Evolutionary conservation across 2,113 vertebrate species (phyloP), one percentile per base, ranked within the genome.

Genomic region (Pseudois nayaur): DNA sequence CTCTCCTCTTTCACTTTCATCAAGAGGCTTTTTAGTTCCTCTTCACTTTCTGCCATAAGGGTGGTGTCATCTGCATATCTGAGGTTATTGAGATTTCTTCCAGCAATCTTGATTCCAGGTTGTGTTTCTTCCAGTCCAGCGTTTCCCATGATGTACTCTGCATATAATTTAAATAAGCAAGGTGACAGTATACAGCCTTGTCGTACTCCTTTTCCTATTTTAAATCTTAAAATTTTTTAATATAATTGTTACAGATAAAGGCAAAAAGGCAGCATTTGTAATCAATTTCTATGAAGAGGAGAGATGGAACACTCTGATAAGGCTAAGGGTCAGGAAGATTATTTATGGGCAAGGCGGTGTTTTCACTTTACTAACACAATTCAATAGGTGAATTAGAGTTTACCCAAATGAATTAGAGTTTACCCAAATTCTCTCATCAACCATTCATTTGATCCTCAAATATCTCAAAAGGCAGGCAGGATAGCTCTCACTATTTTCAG

Each of bases 401-500:
- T 57, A 85, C 33, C 50, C 93, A 45, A 85, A 33, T 88, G 62
- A 71, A 36, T 76, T 87, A n/a, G 2, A 17, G 62, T 55, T 95
- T 57, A 85, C 33, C 50, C 93, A 45, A 85, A 33, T 88, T 76
- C 87, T 87, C 89, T 87, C 88, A 94, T 92, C 64, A 92, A 52
- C 25, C 67, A 88, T 97, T 94, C 86, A 95, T 92, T 90, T 90
- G 67, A 64, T 95, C 27, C 3, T 79, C 36, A 55, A 94, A 71
- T 27, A 52, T 59, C 91, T 95, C 62, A 55, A 92, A 91, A 82
- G 87, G 88, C 64, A 83, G 79, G 76, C 76, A 43, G 64, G 87
- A 54, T 4, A 88, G 60, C 19, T 86, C 36, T 97, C 54, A 45
- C 59, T 21, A 13, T 95, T 96, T 95, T 60, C 90, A 82, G 59